phyloP scores from a whole-genome alignment of 2,113 vertebrate species.

The Clarias macrocephalus region DNA sequence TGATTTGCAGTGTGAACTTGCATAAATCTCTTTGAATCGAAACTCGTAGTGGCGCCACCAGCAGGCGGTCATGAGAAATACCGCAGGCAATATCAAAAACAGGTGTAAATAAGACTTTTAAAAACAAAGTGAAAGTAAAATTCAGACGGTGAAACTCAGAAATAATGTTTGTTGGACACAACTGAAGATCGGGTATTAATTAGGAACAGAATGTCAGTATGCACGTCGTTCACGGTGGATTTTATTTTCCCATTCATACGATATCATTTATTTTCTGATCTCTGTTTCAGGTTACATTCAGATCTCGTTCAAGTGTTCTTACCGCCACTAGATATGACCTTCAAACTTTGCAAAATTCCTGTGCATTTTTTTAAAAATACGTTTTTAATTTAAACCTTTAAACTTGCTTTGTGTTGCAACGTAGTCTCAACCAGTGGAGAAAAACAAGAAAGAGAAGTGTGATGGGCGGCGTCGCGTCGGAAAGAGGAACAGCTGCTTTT shows the following conservation, averaged over 20 bases:
- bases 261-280: no score
- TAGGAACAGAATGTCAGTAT: background rate
- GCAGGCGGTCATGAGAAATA: background rate
- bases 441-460: background rate
- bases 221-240: background rate
- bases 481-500: background rate
- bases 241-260: no score
- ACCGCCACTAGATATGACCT: no score
- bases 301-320: no score
- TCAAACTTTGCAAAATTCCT: background rate
- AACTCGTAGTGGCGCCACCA: background rate
- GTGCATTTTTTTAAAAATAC: background rate
- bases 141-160: background rate
- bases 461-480: no score
- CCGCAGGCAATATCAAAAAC: background rate
- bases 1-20: background rate
- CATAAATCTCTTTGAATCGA: background rate
- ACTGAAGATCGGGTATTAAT: background rate
- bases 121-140: background rate
- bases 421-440: no score
- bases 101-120: background rate
- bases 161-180: background rate
- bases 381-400: background rate
- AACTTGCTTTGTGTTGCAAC: background rate
- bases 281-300: no score